Base-by-base conservation (phyloP, 37 sponge, comb jelly and placozoan genomes). In the Sycon ciliatum region DNA sequence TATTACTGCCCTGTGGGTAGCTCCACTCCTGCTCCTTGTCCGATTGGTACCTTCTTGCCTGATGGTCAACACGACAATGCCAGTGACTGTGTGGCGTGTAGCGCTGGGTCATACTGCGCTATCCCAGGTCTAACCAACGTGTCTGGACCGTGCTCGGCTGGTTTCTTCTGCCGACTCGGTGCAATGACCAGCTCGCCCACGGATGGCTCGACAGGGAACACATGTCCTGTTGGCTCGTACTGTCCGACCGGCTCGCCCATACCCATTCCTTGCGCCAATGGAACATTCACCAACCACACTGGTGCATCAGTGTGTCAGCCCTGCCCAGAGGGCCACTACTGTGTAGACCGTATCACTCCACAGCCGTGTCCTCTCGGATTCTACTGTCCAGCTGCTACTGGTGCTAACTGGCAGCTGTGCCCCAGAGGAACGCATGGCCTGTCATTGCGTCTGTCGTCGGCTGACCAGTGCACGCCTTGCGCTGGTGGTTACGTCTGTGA, bases 321-420 rank as follows among this genome's bases (percentile, higher is more conserved):
- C 5, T 77, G 78, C 23, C 78, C 78, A 5, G 78, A n/a, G 36
- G 78, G 78, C 5, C 74, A 24, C 33, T 77, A 72, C 60, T 77
- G 78, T 46, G 13, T 34, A 4, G 39, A 24, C 33, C 72, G 71
- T 3, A 55, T 67, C 7, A 3, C 71, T 6, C 20, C 76, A n/a
- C 65, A 65, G 42, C 16, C 65, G 26, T 62, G 65, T 26, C 65
- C 65, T 16, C 30, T 13, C 16, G 65, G 65, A n/a, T 62, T 28
- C 26, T 62, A 62, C 32, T 62, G 65, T 62, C 65, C 65, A 13
- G 65, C 20, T 22, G 65, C 18, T n/a, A 62, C 65, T 13, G 65
- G 65, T 28, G 32, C 26, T 26, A 18, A 62, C 26, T 62, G 65
- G 65, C 11, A n/a, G 32, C 32, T 18, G 18, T 62, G 65, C 32